A percentile compares a stretch with the other conserved stretches of the same genome.
These are phyloP conservation scores for Epiblema foenella DNA, from an alignment of 2,888 invertebrate genomes.

Conservation along the genomic window DNA sequence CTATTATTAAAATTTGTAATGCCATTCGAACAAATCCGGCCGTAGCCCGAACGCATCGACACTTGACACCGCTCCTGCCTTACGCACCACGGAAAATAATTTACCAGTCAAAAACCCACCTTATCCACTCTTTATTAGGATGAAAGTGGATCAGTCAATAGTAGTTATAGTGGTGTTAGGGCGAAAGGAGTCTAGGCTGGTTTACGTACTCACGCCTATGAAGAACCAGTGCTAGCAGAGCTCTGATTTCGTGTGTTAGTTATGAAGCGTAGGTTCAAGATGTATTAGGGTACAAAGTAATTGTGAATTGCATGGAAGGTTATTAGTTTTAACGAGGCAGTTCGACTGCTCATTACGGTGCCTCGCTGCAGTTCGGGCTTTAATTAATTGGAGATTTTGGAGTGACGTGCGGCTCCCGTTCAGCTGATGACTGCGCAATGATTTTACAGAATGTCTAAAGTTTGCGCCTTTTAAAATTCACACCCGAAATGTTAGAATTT, in stretches of 20 bases:
- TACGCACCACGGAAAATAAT: constrained; percentile 3
- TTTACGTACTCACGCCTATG: background rate
- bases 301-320: constrained; percentile 8
- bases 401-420: constrained; percentile 25
- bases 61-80: constrained; percentile 25
- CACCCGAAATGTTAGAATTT: no score
- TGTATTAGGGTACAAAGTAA: background rate
- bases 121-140: background rate
- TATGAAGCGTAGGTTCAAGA: background rate
- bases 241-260: background rate
- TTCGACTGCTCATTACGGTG: constrained; percentile 41
- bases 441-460: background rate
- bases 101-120: background rate
- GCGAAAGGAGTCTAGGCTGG: constrained; percentile 10
- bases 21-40: constrained; percentile 2
- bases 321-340: constrained; percentile 44
- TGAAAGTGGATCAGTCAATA: background rate
- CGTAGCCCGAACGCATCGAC: constrained; percentile 1
- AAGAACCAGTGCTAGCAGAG: background rate
- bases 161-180: constrained; percentile 11
- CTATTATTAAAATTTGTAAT: background rate
- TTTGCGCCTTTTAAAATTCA: background rate
- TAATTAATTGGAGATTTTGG: constrained; percentile 31
- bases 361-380: constrained; percentile 22
- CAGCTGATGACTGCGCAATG: background rate